Conservation (phyloP, 2,113 vertebrate genomes). For the Nothocercus julius region DNA sequence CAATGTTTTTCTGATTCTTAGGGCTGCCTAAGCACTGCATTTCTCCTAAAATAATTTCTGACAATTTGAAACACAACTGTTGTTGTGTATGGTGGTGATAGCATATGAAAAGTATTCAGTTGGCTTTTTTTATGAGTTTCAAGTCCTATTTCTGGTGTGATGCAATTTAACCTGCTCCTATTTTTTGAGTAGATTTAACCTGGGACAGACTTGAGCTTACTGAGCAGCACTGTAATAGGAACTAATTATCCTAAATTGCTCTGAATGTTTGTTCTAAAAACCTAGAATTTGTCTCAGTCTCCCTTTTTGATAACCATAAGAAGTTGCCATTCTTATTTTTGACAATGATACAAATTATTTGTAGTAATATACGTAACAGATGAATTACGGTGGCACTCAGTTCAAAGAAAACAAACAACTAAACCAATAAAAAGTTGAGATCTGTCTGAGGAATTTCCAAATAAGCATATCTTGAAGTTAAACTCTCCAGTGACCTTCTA, state of each 20-base stretch:
- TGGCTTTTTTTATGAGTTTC: neutral
- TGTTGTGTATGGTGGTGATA: neutral
- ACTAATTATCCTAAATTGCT: neutral
- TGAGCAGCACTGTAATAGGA: neutral
- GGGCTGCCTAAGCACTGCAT: neutral
- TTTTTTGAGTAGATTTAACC: neutral
- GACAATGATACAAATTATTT: neutral
- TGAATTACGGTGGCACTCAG: neutral
- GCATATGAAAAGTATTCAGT: neutral
- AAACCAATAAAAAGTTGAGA: neutral
- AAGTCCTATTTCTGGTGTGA: neutral
- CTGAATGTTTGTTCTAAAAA: neutral
- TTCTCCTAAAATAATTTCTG: neutral
- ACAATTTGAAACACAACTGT: neutral
- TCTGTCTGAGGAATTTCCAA: neutral
- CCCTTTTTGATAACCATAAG: neutral
- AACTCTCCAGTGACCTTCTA: neutral
- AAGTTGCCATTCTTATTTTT: neutral
- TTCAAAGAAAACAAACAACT: conserved; percentile 4
- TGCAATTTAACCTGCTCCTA: neutral
- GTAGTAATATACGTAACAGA: neutral
- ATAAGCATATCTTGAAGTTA: neutral
- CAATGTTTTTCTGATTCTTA: neutral
- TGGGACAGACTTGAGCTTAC: neutral
- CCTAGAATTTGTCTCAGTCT: neutral